Evolutionary conservation across 2,113 vertebrate species (phyloP), one percentile per base, ranked within the genome.

Genomic region (Rallus limicola): DNA sequence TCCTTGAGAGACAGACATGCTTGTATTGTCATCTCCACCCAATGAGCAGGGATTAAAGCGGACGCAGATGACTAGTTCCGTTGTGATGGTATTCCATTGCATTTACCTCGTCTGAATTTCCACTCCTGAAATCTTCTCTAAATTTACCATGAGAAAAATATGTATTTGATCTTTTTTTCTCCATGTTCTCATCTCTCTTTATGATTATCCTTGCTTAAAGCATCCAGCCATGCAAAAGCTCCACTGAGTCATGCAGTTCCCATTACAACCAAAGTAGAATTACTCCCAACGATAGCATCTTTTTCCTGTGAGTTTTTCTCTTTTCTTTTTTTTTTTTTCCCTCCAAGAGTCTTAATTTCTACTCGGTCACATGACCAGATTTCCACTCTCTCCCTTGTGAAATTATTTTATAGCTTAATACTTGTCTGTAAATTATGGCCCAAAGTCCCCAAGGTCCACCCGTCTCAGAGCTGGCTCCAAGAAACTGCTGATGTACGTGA

Each of bases 181-280:
- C 93, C 67, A 4, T 83, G 86, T 96, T 95, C 76, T 92, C 72
- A 82, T 86, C 44, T 84, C 42, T 92, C 82, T 94, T 90, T 93
- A 68, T 79, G 79, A 93, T 91, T 92, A 82, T 80, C 88, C 83
- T 96, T 94, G 63, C 77, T 94, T 90, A 88, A 92, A 95, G 83
- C 96, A 91, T 42, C 81, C 93, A 91, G 65, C 86, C 80, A 62
- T 91, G 86, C 86, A 94, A 91, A 95, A 94, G 50, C 81, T 95
- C 83, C 70, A 90, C 82, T 78, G 74, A 84, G 40, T 96, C 93
- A 91, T 72, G 53, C 62, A 91, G 87, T 46, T 95, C 83, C 86
- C 83, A 89, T 95, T 92, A 88, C 82, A 88, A 31, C 53, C 77
- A 40, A 82, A 69, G 67, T 2, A 94, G 86, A 95, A 96, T 93